phyloP scores from a whole-genome alignment of 2,797 vertebrate genomes.

The Melopsittacus undulatus region DNA sequence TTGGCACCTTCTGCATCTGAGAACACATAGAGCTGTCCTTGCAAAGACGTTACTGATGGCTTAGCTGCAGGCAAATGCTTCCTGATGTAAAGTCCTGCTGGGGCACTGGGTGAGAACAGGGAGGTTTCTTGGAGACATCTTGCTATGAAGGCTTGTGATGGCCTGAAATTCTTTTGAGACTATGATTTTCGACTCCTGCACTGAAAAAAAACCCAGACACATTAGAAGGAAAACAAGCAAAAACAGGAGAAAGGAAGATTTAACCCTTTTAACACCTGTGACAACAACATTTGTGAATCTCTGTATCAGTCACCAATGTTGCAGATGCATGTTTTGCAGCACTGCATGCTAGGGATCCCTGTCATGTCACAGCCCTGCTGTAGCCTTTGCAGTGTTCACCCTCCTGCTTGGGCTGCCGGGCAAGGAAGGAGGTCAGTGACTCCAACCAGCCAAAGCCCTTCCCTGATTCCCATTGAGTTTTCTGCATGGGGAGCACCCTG shows the following conservation, averaged over 20 bases:
- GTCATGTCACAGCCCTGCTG: not conserved
- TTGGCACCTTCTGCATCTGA: not conserved
- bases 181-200: not conserved
- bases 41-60: not conserved
- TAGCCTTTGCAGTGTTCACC: not conserved
- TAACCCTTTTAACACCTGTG: not conserved
- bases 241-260: not conserved
- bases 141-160: not conserved
- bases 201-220: not conserved
- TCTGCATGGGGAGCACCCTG: not conserved
- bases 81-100: not conserved
- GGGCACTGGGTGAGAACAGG: not conserved
- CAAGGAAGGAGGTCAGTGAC: not conserved
- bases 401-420: not conserved
- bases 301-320: not conserved
- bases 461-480: not conserved
- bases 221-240: not conserved
- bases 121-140: not conserved
- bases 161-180: not conserved
- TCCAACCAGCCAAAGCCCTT: not conserved
- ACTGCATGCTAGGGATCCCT: not conserved
- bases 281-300: not conserved
- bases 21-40: not conserved
- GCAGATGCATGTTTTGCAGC: not conserved
- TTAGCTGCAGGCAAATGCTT: not conserved